These are phyloP conservation scores for Nephrotoma guestfalica DNA, from an alignment of 2,888 invertebrate genomes.

Conservation along the genomic window DNA sequence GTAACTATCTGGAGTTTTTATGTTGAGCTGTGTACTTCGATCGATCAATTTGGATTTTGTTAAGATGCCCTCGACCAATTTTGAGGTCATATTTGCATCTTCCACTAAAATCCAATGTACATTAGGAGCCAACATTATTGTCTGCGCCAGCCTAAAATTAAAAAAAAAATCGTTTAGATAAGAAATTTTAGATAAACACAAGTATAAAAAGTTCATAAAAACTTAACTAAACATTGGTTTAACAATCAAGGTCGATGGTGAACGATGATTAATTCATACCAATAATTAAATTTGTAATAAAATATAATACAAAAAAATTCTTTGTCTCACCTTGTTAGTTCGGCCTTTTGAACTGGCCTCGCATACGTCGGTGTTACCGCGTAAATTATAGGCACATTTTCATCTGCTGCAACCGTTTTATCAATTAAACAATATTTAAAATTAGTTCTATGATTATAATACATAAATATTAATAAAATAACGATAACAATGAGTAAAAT, in stretches of 20 bases:
- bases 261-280: no score
- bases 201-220: background rate
- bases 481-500: background rate
- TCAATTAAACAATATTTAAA: background rate
- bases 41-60: constrained; percentile 26
- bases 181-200: background rate
- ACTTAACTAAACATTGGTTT: background rate
- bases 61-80: constrained; percentile 57
- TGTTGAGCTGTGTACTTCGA: constrained; percentile 46
- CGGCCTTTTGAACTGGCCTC: constrained; percentile 83
- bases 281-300: background rate
- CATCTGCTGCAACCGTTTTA: constrained; percentile 9
- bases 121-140: constrained; percentile 72
- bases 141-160: constrained; percentile 60
- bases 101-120: constrained; percentile 90
- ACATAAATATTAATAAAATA: background rate
- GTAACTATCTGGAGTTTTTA: constrained; percentile 52
- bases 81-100: constrained; percentile 57
- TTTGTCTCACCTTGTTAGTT: constrained; percentile 57
- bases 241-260: background rate
- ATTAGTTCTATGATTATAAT: background rate
- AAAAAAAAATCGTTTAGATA: background rate
- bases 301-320: background rate
- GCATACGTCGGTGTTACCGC: constrained; percentile 86
- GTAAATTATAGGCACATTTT: constrained; percentile 54